phyloP scores from a whole-genome alignment of 1,140 invertebrate genomes.

The Drosophila cardini region DNA sequence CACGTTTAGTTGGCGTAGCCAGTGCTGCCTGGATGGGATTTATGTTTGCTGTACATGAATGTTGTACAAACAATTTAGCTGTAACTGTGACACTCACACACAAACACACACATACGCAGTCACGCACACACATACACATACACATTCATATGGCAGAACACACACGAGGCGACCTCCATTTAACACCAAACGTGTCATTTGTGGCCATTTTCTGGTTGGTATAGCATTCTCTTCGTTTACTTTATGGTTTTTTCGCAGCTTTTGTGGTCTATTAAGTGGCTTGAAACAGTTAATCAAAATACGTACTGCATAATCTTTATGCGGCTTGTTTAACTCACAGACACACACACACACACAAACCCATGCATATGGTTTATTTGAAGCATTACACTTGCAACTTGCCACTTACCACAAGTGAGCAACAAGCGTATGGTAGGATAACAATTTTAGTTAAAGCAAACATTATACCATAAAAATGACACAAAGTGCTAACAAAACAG shows the following conservation, averaged over 20 bases:
- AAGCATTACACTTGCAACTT: slow-evolving; percentile 14
- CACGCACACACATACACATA: slow-evolving; percentile 32
- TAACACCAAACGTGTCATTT: slow-evolving; percentile 83
- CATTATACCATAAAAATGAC: slow-evolving; percentile 25
- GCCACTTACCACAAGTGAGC: slow-evolving; percentile 52
- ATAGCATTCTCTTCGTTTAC: slow-evolving; percentile 22
- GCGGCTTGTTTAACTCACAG: slow-evolving; percentile 53
- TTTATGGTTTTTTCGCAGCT: slow-evolving; percentile 69
- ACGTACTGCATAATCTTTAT: slow-evolving; percentile 70
- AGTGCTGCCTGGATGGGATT: slow-evolving; percentile 59
- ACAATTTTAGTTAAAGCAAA: slow-evolving; percentile 41
- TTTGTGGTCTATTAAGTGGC: slow-evolving; percentile 82
- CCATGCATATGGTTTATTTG: slow-evolving; percentile 51
- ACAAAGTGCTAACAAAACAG: slow-evolving; percentile 56
- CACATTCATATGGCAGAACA: not conserved
- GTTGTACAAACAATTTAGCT: slow-evolving; percentile 81
- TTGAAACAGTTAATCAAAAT: slow-evolving; percentile 69
- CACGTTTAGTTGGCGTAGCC: slow-evolving; percentile 43
- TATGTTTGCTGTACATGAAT: slow-evolving; percentile 81
- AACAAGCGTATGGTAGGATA: slow-evolving; percentile 58
- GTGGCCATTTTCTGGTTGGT: slow-evolving; percentile 71
- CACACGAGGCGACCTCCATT: slow-evolving; percentile 66
- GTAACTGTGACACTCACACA: slow-evolving; percentile 63
- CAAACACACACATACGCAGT: slow-evolving; percentile 15
- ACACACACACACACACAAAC: too few species aligned